A percentile compares a stretch with the other conserved stretches of the same genome.
phyloP scores from a whole-genome alignment of 2,888 invertebrate species.

The Acanthosepion pharaonis region DNA sequence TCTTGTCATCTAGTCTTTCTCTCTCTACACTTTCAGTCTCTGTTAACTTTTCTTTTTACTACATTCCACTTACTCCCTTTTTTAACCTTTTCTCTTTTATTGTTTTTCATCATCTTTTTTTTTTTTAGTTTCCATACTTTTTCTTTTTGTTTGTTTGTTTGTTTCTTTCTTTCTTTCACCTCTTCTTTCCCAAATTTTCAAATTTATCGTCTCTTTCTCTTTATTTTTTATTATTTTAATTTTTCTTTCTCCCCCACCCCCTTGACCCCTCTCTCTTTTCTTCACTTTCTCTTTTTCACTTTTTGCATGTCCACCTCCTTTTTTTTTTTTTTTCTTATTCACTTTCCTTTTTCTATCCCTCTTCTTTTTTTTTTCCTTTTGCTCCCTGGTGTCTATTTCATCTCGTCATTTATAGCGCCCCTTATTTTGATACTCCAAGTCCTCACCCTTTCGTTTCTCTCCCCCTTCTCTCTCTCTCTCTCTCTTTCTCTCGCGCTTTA shows the following conservation, averaged over 20 bases:
- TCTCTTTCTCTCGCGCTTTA: not conserved
- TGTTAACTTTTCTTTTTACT: not conserved
- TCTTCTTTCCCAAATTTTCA: not conserved
- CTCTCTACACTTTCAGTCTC: not conserved
- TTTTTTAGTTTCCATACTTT: not conserved
- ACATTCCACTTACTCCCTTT: not conserved
- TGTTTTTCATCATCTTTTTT: not conserved
- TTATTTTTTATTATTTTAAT: not conserved
- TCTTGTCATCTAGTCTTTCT: not conserved
- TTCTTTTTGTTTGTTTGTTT: not conserved
- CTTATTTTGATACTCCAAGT: not conserved
- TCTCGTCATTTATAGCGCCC: not conserved
- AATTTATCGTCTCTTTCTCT: not conserved
- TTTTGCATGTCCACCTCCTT: too few species aligned
- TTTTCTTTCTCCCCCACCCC: not conserved
- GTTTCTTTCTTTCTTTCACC: not conserved
- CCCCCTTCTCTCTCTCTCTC: not conserved
- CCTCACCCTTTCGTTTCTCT: not conserved
- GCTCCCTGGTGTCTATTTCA: not conserved
- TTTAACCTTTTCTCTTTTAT: not conserved
- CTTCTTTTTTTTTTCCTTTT: not conserved
- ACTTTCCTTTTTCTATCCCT: not conserved
- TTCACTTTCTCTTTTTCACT: not conserved
- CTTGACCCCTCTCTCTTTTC: not conserved
- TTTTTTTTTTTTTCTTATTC: not conserved